A percentile compares a stretch with the other conserved stretches of the same genome.
These are phyloP conservation scores for Passer montanus DNA, from an alignment of 2,113 vertebrate species.

Conservation along the genomic window DNA sequence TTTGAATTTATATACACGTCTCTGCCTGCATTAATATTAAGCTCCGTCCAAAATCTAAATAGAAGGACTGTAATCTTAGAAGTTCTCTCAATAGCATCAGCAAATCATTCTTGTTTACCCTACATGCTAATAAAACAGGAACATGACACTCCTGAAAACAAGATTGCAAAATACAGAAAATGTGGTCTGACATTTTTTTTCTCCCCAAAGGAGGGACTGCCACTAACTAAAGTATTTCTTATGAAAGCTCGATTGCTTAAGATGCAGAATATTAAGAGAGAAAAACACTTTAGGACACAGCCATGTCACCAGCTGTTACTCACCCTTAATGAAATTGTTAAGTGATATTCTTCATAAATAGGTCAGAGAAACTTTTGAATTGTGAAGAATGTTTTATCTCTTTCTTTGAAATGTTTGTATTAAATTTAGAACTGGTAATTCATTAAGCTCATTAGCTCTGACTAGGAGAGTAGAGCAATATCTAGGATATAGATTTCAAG, in stretches of 20 bases:
- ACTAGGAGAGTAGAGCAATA: constrained; percentile 44
- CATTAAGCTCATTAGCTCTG: constrained; percentile 67
- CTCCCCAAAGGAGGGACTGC: constrained; percentile 71
- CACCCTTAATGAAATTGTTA: constrained; percentile 75
- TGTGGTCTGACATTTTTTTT: constrained; percentile 74
- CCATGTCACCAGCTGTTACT: constrained; percentile 76
- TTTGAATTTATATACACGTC: constrained; percentile 59
- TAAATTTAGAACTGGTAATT: constrained; percentile 65
- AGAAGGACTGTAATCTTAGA: constrained; percentile 57
- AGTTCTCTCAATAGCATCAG: constrained; percentile 68
- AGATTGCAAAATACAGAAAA: constrained; percentile 74
- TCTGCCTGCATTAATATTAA: constrained; percentile 69
- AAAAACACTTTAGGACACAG: constrained; percentile 74
- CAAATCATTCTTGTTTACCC: constrained; percentile 74
- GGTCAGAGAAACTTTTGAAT: constrained; percentile 70
- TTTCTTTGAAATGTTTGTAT: constrained; percentile 65
- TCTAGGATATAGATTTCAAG: constrained; percentile 60
- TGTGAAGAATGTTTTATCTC: constrained; percentile 63
- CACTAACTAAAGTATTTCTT: constrained; percentile 71
- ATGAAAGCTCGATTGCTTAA: constrained; percentile 76
- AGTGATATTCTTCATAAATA: constrained; percentile 76
- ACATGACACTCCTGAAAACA: constrained; percentile 71
- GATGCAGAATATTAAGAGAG: constrained; percentile 73
- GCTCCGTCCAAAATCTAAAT: constrained; percentile 66
- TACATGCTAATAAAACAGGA: constrained; percentile 69